phyloP scores from a whole-genome alignment of 2,797 vertebrate species.

The Dallia pectoralis region DNA sequence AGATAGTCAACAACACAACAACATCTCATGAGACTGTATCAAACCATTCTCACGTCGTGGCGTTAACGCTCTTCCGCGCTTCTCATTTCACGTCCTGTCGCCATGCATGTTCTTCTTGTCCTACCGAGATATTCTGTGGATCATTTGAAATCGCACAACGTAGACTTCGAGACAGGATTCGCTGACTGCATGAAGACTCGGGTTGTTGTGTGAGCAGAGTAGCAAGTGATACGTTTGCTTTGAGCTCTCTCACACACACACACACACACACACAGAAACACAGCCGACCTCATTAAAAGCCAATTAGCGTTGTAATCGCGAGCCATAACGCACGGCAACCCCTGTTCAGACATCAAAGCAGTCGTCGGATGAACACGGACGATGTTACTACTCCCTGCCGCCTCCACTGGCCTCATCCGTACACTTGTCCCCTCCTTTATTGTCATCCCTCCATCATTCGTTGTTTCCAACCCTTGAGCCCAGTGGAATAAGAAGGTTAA shows the following conservation, averaged over 20 bases:
- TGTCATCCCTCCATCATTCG: background rate
- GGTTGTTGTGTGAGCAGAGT: conserved; percentile 42
- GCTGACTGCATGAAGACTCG: conserved; percentile 35
- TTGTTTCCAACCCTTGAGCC: background rate
- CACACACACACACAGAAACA: too few species aligned
- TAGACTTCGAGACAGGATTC: conserved; percentile 24
- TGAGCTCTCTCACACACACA: too few species aligned
- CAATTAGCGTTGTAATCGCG: conserved; percentile 61
- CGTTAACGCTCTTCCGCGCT: conserved; percentile 34
- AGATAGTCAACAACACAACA: conserved; percentile 43
- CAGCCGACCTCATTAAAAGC: conserved; percentile 65
- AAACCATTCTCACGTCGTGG: conserved; percentile 21
- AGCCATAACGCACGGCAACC: conserved; percentile 28
- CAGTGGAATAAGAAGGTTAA: background rate
- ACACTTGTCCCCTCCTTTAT: background rate
- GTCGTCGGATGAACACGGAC: conserved; percentile 38
- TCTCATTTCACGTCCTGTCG: conserved; percentile 37
- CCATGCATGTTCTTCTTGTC: conserved; percentile 38
- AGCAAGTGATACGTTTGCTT: conserved; percentile 41
- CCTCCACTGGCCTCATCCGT: background rate
- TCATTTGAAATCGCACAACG: conserved; percentile 51
- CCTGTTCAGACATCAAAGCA: conserved; percentile 58
- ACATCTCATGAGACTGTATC: conserved; percentile 19
- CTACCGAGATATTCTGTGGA: conserved; percentile 32
- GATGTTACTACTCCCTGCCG: conserved; percentile 41